These are phyloP conservation scores for Chionoecetes opilio DNA, from an alignment of 1,140 invertebrate species.

Conservation along the genomic window DNA sequence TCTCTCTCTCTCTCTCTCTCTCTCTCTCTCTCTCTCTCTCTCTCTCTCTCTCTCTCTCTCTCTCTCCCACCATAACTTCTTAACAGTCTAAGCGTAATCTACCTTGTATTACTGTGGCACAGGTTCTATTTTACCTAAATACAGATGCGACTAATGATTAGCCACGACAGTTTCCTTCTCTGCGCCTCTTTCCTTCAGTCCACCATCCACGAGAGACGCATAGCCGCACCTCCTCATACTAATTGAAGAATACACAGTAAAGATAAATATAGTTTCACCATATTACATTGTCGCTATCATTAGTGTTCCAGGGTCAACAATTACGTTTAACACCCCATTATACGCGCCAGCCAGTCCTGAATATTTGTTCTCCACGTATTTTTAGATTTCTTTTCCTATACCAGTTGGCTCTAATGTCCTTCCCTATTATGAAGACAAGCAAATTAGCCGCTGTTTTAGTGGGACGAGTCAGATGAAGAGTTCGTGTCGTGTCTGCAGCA, in stretches of 20 bases:
- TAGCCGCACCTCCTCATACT: too few relatives aligned
- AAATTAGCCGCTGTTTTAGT: too few relatives aligned
- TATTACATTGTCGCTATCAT: too few relatives aligned
- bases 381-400: neutral
- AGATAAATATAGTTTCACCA: too few relatives aligned
- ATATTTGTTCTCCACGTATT: neutral
- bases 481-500: too few relatives aligned
- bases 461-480: too few relatives aligned
- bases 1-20: too few relatives aligned
- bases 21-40: too few relatives aligned
- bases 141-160: neutral
- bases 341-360: neutral
- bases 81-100: neutral
- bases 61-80: neutral
- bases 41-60: too few relatives aligned
- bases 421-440: too few relatives aligned
- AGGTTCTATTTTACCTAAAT: neutral
- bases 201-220: neutral
- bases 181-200: neutral
- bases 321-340: neutral
- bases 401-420: neutral
- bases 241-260: too few relatives aligned
- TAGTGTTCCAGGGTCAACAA: too few relatives aligned
- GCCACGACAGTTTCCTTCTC: neutral
- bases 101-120: neutral